Percentiles rank a stretch among this genome's conserved stretches.
These are phyloP conservation scores for Stegodyphus dumicola DNA, from an alignment of 1,140 invertebrate genomes.

Conservation along the genomic window DNA sequence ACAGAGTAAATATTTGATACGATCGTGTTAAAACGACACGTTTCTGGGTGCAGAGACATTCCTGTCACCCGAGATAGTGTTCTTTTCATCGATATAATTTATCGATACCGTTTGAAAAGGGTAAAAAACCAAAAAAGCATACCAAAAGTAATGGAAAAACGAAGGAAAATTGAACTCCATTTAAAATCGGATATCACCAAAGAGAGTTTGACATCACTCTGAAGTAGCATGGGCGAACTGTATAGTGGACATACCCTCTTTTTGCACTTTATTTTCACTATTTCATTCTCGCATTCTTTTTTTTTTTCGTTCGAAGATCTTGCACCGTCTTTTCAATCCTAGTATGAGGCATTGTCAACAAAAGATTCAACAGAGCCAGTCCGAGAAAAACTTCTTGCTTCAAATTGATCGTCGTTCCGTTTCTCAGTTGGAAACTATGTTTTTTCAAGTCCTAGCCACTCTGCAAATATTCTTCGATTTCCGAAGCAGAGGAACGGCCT, in stretches of 20 bases:
- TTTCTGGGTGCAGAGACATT: neutral
- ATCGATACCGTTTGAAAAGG: neutral
- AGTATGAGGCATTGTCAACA: slow-evolving; percentile 59
- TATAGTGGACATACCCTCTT: neutral
- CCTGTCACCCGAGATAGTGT: neutral
- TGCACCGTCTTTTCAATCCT: slow-evolving; percentile 52
- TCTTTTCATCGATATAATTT: neutral
- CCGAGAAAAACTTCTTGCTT: slow-evolving; percentile 34
- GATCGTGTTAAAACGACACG: no score
- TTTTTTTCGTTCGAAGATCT: slow-evolving; percentile 13
- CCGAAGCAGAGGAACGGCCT: neutral
- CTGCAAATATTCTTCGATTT: slow-evolving; percentile 56
- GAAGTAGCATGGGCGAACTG: neutral
- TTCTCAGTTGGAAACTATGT: slow-evolving; percentile 17
- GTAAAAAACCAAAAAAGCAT: neutral
- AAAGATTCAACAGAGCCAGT: slow-evolving; percentile 48
- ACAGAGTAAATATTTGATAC: no score
- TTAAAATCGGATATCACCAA: slow-evolving; percentile 2
- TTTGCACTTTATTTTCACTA: neutral
- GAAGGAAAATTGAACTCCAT: neutral
- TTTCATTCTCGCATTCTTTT: slow-evolving; percentile 36
- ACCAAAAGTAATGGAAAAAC: neutral
- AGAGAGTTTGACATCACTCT: neutral
- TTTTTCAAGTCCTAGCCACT: slow-evolving; percentile 35
- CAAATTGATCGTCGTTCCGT: slow-evolving; percentile 52